These are phyloP conservation scores for Paratrypauchen microcephalus DNA, from an alignment of 2,797 vertebrate species.

Conservation along the genomic window DNA sequence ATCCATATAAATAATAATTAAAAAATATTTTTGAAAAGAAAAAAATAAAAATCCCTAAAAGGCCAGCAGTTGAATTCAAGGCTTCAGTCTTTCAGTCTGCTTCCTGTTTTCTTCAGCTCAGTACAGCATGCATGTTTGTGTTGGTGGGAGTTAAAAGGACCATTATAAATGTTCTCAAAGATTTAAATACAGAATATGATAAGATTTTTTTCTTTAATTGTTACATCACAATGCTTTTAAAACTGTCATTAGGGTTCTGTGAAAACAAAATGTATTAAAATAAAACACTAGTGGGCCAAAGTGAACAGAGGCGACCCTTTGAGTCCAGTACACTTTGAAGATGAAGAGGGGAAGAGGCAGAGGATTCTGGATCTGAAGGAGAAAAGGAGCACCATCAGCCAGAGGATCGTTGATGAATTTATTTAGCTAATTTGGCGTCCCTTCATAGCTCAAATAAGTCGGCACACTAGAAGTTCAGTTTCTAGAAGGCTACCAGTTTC, in stretches of 20 bases:
- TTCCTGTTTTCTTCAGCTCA: slow-evolving; percentile 72
- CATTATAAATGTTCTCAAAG: slow-evolving; percentile 55
- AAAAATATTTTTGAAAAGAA: slow-evolving; percentile 78
- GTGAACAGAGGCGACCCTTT: slow-evolving; percentile 42
- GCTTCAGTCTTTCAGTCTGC: slow-evolving; percentile 50
- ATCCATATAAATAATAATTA: slow-evolving; percentile 86
- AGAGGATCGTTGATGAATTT: slow-evolving; percentile 62
- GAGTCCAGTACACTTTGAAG: slow-evolving; percentile 38
- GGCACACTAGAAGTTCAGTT: slow-evolving; percentile 52
- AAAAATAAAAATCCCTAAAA: slow-evolving; percentile 60
- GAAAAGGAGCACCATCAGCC: slow-evolving; percentile 53
- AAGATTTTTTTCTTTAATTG: slow-evolving; percentile 46
- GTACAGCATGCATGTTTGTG: slow-evolving; percentile 82
- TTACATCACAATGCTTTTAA: slow-evolving; percentile 72
- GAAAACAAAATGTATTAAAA: slow-evolving; percentile 70
- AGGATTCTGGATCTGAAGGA: slow-evolving; percentile 42
- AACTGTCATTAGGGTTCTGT: slow-evolving; percentile 69
- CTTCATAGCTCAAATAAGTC: slow-evolving; percentile 46
- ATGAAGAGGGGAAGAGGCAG: slow-evolving; percentile 11
- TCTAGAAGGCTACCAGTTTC: slow-evolving; percentile 42
- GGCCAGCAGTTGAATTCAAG: slow-evolving; percentile 50
- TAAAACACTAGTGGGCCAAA: slow-evolving; percentile 41
- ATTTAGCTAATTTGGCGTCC: slow-evolving; percentile 60
- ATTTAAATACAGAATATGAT: slow-evolving; percentile 74
- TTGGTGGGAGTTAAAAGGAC: slow-evolving; percentile 52